Evolutionary conservation across 2,888 invertebrate genomes (phyloP), one percentile per base, ranked within the genome.

Genomic region (Caenorhabditis sp.): DNA sequence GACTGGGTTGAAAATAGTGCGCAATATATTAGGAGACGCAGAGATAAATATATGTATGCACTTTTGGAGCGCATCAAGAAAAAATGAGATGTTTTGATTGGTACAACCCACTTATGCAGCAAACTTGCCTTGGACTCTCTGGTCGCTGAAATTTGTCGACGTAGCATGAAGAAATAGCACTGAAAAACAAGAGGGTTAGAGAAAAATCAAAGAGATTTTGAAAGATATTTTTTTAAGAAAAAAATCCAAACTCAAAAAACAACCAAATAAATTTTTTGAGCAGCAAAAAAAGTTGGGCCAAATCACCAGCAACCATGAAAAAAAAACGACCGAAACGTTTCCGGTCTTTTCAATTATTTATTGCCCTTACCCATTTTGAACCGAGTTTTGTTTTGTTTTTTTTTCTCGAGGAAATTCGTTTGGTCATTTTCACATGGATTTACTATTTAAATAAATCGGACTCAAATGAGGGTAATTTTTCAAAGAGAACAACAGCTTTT

Each of bases 101-200:
- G 31, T 31, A 10, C 31, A 31, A 31, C 4, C 10, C 10, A 31
- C 19, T 50, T n/a, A 8, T n/a, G n/a, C n/a, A n/a, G n/a, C n/a
- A 50, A 50, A 58, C 68, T 66, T 37, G 68, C 73, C 53, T 57
- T 62, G 54, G 68, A 68, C 43, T 65, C 73, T 26, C 50, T 14
- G 37, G 73, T 73, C 10, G 62, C 62, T 26, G 73, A 73, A 37
- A 73, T 27, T n/a, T 58, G 36, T 43, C 62, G 62, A 31, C 31
- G 31, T 31, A n/a, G n/a, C n/a, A n/a, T n/a, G n/a, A n/a, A n/a
- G n/a, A n/a, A n/a, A n/a, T n/a, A n/a, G n/a, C n/a, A n/a, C n/a
- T n/a, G n/a, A n/a, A n/a, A n/a, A n/a, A n/a, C n/a, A n/a, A n/a
- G n/a, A n/a, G n/a, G n/a, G n/a, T n/a, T n/a, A n/a, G n/a, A n/a